Evolutionary conservation across 2,797 vertebrate genomes (phyloP), one percentile per base, ranked within the genome.

Genomic region (Carapus acus): DNA sequence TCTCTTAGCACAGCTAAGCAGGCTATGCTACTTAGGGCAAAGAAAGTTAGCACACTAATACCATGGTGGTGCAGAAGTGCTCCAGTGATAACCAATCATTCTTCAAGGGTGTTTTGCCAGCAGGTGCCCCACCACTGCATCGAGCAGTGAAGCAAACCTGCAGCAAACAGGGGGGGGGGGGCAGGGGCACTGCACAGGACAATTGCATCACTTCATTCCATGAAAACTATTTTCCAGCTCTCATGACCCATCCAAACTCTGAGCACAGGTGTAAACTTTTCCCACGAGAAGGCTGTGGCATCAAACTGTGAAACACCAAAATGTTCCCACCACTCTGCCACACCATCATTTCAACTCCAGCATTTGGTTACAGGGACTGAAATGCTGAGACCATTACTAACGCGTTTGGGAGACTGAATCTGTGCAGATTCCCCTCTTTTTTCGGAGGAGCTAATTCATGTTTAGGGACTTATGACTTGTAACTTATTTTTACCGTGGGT

Each of bases 21-120:
- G 71, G 68, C 78, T 80, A 67, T 78, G 80, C 81, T 83, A 83
- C 70, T 68, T 60, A 46, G 67, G 66, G 79, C 77, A 82, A 79
- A 78, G 58, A 73, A 73, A 79, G 59, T 77, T 67, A 66, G 62
- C 65, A 73, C 65, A 22, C 74, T 58, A 69, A 72, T 60, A 74
- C 51, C 62, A 66, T 60, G 59, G 42, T 49, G 71, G 72, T 53
- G 72, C 71, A 59, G 63, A 66, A 64, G 68, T 79, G 79, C 78
- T 79, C 63, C 73, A 74, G 68, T 80, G 64, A 73, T 52, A 71
- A 71, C 62, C 62, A 71, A 81, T 73, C 19, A 21, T 62, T 67
- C 43, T 43, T 51, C 54, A 59, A 34, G 76, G 61, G 19, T 43
- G 29, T 1, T 43, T 47, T 29, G 58, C 61, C 68, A 61, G 63